These are phyloP conservation scores for Falco naumanni DNA, from an alignment of 2,797 vertebrate genomes.

Conservation along the genomic window DNA sequence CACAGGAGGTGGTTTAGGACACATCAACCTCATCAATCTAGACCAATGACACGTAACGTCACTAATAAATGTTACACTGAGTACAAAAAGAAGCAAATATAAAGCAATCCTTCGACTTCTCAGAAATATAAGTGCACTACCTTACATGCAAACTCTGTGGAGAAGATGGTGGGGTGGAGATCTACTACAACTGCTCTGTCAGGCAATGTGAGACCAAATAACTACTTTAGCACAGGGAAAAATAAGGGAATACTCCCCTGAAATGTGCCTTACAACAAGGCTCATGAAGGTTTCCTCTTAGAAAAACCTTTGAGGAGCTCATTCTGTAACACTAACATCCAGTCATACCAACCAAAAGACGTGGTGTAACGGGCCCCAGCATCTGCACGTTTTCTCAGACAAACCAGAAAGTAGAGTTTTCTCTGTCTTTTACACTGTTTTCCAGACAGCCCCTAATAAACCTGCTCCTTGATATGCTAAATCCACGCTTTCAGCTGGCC, in stretches of 20 bases:
- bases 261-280: not conserved
- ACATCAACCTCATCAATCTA: not conserved
- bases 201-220: not conserved
- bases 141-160: not conserved
- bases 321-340: not conserved
- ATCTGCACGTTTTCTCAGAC: not conserved
- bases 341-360: not conserved
- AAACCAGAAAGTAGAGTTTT: not conserved
- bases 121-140: not conserved
- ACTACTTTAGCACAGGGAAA: not conserved
- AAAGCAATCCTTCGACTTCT: not conserved
- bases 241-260: not conserved
- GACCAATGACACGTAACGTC: not conserved
- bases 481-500: not conserved
- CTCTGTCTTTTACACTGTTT: not conserved
- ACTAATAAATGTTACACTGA: not conserved
- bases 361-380: not conserved
- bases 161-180: not conserved
- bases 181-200: not conserved
- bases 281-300: not conserved
- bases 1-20: not conserved
- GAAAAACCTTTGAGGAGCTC: not conserved
- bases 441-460: not conserved
- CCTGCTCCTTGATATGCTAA: not conserved
- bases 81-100: not conserved